A percentile compares a stretch with the other conserved stretches of the same genome.
Evolutionary conservation across 2,113 vertebrate genomes (phyloP).

Genomic region (Aythya baeri): DNA sequence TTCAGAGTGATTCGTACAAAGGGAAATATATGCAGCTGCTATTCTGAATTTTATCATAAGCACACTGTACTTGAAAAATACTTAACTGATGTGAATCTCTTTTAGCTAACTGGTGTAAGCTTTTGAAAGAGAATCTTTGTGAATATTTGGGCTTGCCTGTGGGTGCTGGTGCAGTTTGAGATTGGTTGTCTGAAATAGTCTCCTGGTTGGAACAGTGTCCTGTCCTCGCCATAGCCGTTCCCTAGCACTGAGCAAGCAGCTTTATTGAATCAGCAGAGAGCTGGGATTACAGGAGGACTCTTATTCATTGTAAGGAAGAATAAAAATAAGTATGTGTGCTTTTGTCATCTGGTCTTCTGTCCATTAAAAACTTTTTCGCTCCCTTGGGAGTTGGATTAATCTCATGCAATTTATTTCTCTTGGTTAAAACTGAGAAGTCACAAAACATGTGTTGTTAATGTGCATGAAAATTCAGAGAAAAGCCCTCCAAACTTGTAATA

Average conservation of each 20-base stretch:
- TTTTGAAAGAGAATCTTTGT: neutral
- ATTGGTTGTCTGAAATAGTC: neutral
- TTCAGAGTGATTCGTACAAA: neutral
- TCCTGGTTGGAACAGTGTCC: neutral
- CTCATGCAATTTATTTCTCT: neutral
- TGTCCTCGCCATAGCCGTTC: neutral
- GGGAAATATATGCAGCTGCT: neutral
- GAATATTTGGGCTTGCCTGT: neutral
- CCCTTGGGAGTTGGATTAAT: neutral
- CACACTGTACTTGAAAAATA: neutral
- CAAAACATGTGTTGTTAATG: neutral
- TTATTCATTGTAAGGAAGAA: neutral
- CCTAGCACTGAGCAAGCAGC: neutral
- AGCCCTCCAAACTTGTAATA: neutral
- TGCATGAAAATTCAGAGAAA: neutral
- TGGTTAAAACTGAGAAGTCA: neutral
- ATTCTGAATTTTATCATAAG: neutral
- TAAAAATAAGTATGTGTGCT: neutral
- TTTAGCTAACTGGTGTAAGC: neutral
- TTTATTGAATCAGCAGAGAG: neutral
- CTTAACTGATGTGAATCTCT: neutral
- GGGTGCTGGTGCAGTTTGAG: neutral
- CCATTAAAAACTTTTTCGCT: neutral
- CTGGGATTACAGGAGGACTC: neutral
- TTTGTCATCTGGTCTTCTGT: neutral